Evolutionary conservation across 2,797 vertebrate genomes (phyloP).

Genomic region (Hyperoplus lanceolatus): DNA sequence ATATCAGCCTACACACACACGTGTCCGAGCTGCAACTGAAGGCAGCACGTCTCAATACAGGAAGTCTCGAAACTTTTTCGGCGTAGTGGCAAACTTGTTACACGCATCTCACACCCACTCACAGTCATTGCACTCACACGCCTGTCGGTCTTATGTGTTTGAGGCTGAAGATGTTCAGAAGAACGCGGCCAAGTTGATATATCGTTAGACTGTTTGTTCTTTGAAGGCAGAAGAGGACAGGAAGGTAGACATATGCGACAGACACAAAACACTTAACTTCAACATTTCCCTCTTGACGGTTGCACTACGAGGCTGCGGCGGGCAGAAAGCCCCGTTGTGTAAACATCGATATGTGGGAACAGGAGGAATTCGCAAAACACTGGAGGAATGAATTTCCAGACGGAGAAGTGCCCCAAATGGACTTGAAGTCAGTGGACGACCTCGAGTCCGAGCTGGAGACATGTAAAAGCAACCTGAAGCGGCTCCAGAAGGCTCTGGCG

Average conservation of each 20-base stretch:
- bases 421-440: conserved; percentile 86
- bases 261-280: conserved; percentile 5
- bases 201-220: background rate
- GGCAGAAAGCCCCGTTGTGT: conserved; percentile 6
- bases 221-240: background rate
- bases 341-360: conserved; percentile 88
- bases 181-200: conserved; percentile 17
- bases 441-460: conserved; percentile 90
- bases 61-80: conserved; percentile 80
- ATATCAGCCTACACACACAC: rapidly evolving
- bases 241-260: conserved; percentile 28
- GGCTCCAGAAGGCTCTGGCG: conserved; percentile 89
- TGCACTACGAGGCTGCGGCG: background rate
- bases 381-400: conserved; percentile 94
- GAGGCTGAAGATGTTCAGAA: conserved; percentile 48
- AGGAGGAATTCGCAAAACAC: conserved; percentile 91
- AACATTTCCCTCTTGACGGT: background rate
- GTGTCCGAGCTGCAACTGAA: conserved; percentile 53
- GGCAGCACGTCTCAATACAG: conserved; percentile 68
- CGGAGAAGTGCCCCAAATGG: conserved; percentile 88
- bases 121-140: background rate
- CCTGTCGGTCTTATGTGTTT: background rate
- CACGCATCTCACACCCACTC: conserved; percentile 22
- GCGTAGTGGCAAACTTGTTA: conserved; percentile 62
- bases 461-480: conserved; percentile 87